A percentile compares a stretch with the other conserved stretches of the same genome.
phyloP scores from a whole-genome alignment of 2,888 invertebrate species.

The Drosophila subquinaria region DNA sequence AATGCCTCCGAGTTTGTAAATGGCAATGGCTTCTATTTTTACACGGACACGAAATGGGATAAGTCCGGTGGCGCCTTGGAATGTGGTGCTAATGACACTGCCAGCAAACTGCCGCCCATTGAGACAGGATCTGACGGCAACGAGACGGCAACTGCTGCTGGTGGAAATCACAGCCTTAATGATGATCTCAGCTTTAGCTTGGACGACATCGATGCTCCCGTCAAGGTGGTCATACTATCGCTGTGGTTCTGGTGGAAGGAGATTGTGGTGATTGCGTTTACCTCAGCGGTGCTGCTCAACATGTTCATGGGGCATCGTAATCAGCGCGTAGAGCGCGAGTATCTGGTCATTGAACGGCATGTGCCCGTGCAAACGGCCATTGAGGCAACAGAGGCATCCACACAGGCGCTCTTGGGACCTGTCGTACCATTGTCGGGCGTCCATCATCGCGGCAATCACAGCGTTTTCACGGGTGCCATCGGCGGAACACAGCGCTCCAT shows the following conservation, averaged over 20 bases:
- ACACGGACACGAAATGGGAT: conserved; percentile 86
- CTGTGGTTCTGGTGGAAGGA: conserved; percentile 95
- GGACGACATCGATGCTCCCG: conserved; percentile 88
- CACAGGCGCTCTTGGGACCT: conserved; percentile 76
- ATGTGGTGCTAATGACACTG: conserved; percentile 54
- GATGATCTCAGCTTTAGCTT: conserved; percentile 82
- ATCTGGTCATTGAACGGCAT: conserved; percentile 85
- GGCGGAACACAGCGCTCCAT: conserved; percentile 54
- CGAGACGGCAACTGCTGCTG: conserved; percentile 18
- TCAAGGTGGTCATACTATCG: conserved; percentile 90
- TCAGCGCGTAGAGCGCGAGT: conserved; percentile 80
- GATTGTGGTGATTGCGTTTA: conserved; percentile 90
- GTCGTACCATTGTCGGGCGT: conserved; percentile 38
- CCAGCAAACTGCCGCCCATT: conserved; percentile 49
- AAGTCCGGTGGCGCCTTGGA: conserved; percentile 41
- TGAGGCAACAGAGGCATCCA: conserved; percentile 84
- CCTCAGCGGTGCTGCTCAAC: conserved; percentile 90
- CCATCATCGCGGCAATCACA: conserved; percentile 47
- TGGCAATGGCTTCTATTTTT: conserved; percentile 93
- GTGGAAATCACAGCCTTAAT: conserved; percentile 61
- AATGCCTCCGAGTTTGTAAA: conserved; percentile 91
- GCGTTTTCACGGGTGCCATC: conserved; percentile 37
- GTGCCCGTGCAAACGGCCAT: conserved; percentile 84
- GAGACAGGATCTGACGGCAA: conserved; percentile 39
- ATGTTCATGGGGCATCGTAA: conserved; percentile 87